Evolutionary conservation across 2,888 invertebrate species (phyloP).

Genomic region (Drosophila parthenogenetica): DNA sequence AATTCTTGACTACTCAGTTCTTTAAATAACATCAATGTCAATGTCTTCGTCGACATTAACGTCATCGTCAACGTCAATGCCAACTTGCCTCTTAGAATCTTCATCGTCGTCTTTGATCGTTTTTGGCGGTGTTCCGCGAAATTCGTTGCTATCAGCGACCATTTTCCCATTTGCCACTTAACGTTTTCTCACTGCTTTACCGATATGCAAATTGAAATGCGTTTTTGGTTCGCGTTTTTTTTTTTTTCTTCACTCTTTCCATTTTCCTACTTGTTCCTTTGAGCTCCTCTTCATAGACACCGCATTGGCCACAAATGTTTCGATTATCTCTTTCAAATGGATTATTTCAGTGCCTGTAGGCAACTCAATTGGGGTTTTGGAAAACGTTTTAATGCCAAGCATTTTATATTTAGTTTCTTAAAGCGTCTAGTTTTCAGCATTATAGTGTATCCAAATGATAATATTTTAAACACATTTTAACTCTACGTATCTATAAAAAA

Average conservation of each 20-base stretch:
- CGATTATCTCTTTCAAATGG: conserved; percentile 23
- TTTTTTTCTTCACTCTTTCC: background rate
- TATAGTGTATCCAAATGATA: background rate
- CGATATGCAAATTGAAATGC: conserved; percentile 76
- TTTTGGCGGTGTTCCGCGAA: conserved; percentile 16
- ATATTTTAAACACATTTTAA: background rate
- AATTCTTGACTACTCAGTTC: conserved; percentile 3
- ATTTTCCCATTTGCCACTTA: conserved; percentile 33
- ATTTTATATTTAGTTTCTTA: background rate
- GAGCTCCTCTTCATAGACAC: background rate
- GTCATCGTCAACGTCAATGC: conserved; percentile 27
- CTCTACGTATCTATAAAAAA: too few species aligned
- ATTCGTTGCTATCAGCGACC: conserved; percentile 32
- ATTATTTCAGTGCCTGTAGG: conserved; percentile 16
- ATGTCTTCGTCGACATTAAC: conserved; percentile 20
- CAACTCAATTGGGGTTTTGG: conserved; percentile 21
- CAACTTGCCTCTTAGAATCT: conserved; percentile 6
- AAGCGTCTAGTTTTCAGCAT: background rate
- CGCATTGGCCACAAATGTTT: conserved; percentile 36
- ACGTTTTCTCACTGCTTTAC: conserved; percentile 28
- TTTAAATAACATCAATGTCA: conserved; percentile 19
- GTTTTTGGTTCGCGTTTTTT: conserved; percentile 31
- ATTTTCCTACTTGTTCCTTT: background rate
- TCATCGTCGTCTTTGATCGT: conserved; percentile 3
- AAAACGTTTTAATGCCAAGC: conserved; percentile 6